Conservation (phyloP, 2,888 invertebrate species). For the Mythimna albipuncta region DNA sequence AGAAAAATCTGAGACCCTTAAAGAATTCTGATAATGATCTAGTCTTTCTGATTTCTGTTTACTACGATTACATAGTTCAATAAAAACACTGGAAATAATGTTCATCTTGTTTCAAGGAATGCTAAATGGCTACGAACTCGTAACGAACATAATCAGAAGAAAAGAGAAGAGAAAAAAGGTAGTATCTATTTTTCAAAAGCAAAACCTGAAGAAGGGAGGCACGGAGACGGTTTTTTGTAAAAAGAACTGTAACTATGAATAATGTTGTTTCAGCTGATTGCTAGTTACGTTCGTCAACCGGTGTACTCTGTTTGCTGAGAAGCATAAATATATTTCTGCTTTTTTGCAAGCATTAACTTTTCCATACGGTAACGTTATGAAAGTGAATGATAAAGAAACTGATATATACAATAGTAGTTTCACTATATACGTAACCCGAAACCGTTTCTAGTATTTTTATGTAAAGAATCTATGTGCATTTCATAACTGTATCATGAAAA, state of each 20-base stretch:
- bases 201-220: conserved; percentile 14
- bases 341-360: too few species aligned
- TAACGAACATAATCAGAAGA: conserved; percentile 51
- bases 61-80: not conserved
- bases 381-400: too few species aligned
- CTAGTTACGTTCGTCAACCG: not conserved
- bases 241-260: not conserved
- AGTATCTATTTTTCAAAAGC: conserved; percentile 38
- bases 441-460: too few species aligned
- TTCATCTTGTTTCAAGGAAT: conserved; percentile 12
- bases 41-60: not conserved
- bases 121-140: conserved; percentile 40
- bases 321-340: too few species aligned
- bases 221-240: not conserved
- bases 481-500: too few species aligned
- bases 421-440: too few species aligned
- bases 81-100: conserved; percentile 3
- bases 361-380: too few species aligned
- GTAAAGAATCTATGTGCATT: too few species aligned
- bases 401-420: too few species aligned
- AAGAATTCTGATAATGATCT: not conserved
- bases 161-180: conserved; percentile 18
- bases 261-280: conserved; percentile 2
- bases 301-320: too few species aligned
- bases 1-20: too few species aligned